Conservation (phyloP, 2,113 vertebrate species). For the Diglossa brunneiventris region DNA sequence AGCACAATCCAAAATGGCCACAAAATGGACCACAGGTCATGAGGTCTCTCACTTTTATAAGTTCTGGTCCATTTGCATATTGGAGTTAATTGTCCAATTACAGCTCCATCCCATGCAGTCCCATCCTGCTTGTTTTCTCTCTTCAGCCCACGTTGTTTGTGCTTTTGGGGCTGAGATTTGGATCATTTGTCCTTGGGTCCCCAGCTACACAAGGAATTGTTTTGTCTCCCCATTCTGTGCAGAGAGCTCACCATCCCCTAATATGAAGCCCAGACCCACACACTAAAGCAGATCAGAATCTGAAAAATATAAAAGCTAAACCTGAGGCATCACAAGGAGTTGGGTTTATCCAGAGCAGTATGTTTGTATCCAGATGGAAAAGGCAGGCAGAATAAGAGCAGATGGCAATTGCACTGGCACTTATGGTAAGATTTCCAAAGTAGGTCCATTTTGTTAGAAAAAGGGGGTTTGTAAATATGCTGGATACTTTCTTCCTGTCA, state of each 20-base stretch:
- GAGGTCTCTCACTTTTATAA: background rate
- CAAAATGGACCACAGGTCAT: background rate
- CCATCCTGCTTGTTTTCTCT: background rate
- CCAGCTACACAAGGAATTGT: background rate
- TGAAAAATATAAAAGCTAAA: background rate
- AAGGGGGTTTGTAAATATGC: background rate
- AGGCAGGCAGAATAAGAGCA: background rate
- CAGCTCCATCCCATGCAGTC: background rate
- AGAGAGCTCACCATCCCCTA: background rate
- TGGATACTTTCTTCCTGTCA: background rate
- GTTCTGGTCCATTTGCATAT: background rate
- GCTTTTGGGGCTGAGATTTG: background rate
- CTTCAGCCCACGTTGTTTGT: background rate
- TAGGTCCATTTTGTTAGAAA: background rate
- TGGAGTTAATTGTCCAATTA: background rate
- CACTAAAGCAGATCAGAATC: background rate
- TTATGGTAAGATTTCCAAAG: background rate
- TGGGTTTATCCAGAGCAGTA: background rate
- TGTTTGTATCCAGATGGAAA: background rate
- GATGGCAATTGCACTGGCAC: background rate
- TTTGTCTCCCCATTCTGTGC: background rate
- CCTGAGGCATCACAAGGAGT: background rate
- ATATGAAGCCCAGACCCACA: background rate
- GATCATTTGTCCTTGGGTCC: background rate
- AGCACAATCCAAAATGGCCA: background rate